Base-by-base conservation (phyloP, 1,140 invertebrate genomes). In the Rhagoletis zephyria region DNA sequence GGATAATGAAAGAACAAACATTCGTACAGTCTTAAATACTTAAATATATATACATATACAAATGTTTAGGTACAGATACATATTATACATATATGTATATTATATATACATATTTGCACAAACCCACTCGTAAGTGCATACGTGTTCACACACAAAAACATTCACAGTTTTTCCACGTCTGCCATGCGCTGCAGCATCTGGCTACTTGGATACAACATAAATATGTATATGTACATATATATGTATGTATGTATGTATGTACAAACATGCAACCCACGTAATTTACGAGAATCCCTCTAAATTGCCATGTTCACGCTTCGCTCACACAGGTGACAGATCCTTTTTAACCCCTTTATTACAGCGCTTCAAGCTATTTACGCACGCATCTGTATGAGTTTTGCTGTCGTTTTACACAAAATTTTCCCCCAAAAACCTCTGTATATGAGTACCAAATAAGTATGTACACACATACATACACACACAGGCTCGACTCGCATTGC, bases 311-410 rank as follows among this genome's bases (percentile, higher is more conserved):
- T 48, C 67, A 74, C 45, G 42, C 30, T 30, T 30, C 42, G 40
- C 14, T 48, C 45, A 10, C 14, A 74, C 14, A 74, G 67, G 67
- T 74, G 67, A 74, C 67, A 14, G 67, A 2, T 16, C 40, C 67
- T 14, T 45, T 74, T 74, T 45, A 74, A 74, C 67, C 67, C 42
- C 45, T 74, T 45, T 74, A 74, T 74, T 3, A 74, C 42, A 42
- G 1, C 2, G 42, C 45, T 42, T 42, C 67, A 74, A 74, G 67
- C 42, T 30, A 74, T 74, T 56, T 56, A 56, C 51, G 14, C 42
- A 4, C 0, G 14, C 42, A 30, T 30, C 30, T 30, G 30, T 30
- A 30, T 30, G 30, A 30, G 30, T 30, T 30, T 30, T 42, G 42
- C 48, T 81, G 48, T 19, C 16, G 64, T 40, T 56, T 48, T 9